Evolutionary conservation across 2,113 vertebrate species (phyloP).

Genomic region (Thermophis baileyi): DNA sequence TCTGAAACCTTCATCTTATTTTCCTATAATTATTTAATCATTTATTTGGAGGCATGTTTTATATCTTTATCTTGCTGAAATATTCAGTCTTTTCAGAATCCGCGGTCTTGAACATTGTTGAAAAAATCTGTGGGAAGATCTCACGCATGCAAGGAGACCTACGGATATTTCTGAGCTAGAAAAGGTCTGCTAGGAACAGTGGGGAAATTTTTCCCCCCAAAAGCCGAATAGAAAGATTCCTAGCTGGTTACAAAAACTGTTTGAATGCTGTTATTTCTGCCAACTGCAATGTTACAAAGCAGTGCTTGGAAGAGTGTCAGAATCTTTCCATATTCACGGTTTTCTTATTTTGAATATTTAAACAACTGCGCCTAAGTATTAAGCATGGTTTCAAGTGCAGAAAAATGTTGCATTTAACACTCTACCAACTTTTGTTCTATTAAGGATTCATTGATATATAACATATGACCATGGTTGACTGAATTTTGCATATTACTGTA

Average conservation of each 20-base stretch:
- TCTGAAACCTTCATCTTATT: background rate
- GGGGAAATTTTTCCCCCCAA: background rate
- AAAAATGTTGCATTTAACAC: background rate
- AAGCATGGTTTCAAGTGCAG: background rate
- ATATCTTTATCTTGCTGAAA: background rate
- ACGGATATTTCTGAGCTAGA: background rate
- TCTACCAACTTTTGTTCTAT: background rate
- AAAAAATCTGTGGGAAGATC: background rate
- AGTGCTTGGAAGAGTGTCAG: background rate
- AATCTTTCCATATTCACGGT: background rate
- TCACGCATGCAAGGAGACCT: background rate
- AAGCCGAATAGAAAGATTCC: background rate
- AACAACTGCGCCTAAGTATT: background rate
- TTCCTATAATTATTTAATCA: background rate
- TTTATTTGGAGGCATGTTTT: background rate
- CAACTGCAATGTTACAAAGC: background rate
- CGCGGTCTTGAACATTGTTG: background rate
- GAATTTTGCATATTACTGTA: background rate
- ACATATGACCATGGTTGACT: background rate
- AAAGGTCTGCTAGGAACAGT: background rate
- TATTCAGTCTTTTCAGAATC: background rate
- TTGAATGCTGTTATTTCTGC: background rate
- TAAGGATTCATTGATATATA: background rate
- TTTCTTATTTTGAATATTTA: background rate
- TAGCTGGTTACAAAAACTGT: background rate